phyloP scores from a whole-genome alignment of 2,797 vertebrate species.

The Anas georgica region DNA sequence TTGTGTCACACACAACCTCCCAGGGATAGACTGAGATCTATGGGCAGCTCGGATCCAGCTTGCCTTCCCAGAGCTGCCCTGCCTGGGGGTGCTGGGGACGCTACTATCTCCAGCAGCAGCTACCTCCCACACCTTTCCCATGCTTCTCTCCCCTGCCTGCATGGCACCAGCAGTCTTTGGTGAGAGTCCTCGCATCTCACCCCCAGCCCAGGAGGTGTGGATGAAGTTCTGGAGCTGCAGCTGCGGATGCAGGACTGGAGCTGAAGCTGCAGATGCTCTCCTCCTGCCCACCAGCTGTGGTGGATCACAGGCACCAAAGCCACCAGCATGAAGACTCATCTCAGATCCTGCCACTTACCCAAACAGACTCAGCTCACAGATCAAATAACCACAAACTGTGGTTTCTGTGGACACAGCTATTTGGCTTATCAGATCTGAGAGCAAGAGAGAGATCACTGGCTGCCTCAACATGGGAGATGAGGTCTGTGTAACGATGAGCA shows the following conservation, averaged over 20 bases:
- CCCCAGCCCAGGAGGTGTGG: fast-evolving
- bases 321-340: not conserved
- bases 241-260: not conserved
- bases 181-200: not conserved
- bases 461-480: not conserved
- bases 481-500: not conserved
- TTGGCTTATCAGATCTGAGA: not conserved
- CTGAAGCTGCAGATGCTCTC: not conserved
- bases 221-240: not conserved
- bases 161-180: not conserved
- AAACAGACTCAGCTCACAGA: not conserved
- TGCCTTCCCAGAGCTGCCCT: not conserved
- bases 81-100: not conserved
- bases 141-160: not conserved
- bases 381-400: not conserved
- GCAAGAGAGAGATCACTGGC: not conserved
- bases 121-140: not conserved
- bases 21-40: not conserved
- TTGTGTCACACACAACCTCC: too few species aligned
- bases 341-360: not conserved
- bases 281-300: not conserved
- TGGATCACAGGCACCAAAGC: not conserved
- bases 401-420: fast-evolving
- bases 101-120: fast-evolving
- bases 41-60: not conserved